Evolutionary conservation across 2,888 invertebrate genomes (phyloP), one percentile per base, ranked within the genome.

Genomic region (Acleris literana): DNA sequence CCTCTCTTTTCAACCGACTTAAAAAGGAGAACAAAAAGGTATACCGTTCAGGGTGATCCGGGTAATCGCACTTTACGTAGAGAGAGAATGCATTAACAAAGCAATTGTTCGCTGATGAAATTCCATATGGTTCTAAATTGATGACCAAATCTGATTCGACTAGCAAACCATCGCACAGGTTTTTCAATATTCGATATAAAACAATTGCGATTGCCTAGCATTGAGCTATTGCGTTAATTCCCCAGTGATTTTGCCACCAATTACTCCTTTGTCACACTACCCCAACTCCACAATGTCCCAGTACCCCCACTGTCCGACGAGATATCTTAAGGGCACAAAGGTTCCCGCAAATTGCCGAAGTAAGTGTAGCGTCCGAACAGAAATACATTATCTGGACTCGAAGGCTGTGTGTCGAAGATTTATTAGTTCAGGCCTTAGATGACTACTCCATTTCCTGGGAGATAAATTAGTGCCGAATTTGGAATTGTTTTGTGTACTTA

Each of bases 271-370:
- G 64, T 68, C 76, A 77, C 74, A 78, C 71, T 6, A 7, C 63
- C 59, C 20, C 76, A 63, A 11, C 83, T 78, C 80, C 69, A 68
- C 70, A 70, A 3, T 72, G 54, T 70, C 77, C 69, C 69, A 82
- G 80, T 79, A 83, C 74, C 80, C 83, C 90, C 89, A 90, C 88
- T 81, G 90, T 90, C 90, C 87, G 90, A 81, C 82, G 87, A 91
- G 91, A 90, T 91, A 91, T 92, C 92, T 92, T 90, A 86, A 88
- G 90, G 91, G 90, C 88, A 89, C 91, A 90, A 91, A 92, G 92
- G 92, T 90, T 87, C 82, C 89, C 90, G 86, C 90, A 91, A 92
- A 91, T 92, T 91, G 89, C 89, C 88, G 89, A 92, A 92, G 91
- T 91, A 90, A 90, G 90, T 90, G 89, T 89, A 87, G 85, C 87